Base-by-base conservation (phyloP, 1,140 invertebrate species). In the Drosophila ironensis region DNA sequence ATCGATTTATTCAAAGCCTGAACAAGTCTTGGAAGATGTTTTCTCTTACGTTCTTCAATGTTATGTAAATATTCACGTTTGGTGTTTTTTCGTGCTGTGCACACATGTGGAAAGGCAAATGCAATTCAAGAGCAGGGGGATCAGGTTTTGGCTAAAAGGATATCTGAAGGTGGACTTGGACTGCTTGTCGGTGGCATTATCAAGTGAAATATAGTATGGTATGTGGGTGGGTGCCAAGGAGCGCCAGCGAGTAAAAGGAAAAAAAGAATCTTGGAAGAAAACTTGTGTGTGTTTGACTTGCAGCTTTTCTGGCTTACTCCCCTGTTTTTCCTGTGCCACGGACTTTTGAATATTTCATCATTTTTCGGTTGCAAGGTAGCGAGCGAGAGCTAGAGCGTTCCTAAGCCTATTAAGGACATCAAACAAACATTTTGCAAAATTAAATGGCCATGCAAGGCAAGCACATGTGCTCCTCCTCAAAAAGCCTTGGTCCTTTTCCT, bases 371-470 rank as follows among this genome's bases (percentile, higher is more conserved):
- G 52, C 70, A 64, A 70, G 51, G 28, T 63, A 82, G 48, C n/a
- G n/a, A n/a, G n/a, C n/a, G n/a, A n/a, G n/a, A n/a, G n/a, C n/a
- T n/a, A n/a, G n/a, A n/a, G n/a, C 67, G 50, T 63, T 75, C 64
- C 81, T 86, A 86, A 86, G 80, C 80, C 80, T 86, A 86, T 86
- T 86, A 86, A 87, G 80, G 75, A 87, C 81, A 86, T 86, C 81
- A 86, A 86, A 86, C 80, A 86, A 86, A 86, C 80, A 87, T 86
- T 86, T 86, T 86, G 80, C 81, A 86, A 87, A 86, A 86, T 86
- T 86, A 86, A 86, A 86, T 87, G 80, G 75, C 52, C 81, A 75
- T 86, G 80, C 74, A 86, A 87, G 74, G 74, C 74, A 86, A 86
- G 80, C 80, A 87, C 80, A 86, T 86, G 80, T 30, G 17, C 47